Percentiles rank a stretch among this genome's conserved stretches.
Evolutionary conservation across 2,888 invertebrate genomes (phyloP).

Genomic region (Panzeria rudis): DNA sequence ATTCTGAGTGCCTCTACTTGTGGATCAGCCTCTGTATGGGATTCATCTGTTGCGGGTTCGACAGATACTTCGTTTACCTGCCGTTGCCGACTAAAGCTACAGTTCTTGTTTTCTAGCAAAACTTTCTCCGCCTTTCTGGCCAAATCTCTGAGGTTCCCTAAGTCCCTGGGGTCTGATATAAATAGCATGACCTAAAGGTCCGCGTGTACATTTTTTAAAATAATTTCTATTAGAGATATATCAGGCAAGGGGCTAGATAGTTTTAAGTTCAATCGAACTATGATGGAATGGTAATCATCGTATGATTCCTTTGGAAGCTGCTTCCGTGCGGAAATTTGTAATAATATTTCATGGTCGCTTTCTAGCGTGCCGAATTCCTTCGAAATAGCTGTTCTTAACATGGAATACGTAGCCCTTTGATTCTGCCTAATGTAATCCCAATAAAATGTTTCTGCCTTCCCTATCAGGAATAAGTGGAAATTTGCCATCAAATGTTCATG

Average conservation of each 20-base stretch:
- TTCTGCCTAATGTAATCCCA: neutral
- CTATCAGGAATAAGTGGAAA: conserved; percentile 1
- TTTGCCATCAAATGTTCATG: neutral
- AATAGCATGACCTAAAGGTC: conserved; percentile 35
- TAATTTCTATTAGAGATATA: conserved; percentile 5
- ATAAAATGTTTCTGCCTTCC: conserved; percentile 11
- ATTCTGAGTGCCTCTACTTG: conserved; percentile 40
- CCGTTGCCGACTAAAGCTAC: neutral
- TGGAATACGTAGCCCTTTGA: too few relatives aligned
- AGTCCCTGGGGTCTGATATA: conserved; percentile 5
- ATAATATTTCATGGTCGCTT: conserved; percentile 25
- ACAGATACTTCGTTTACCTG: conserved; percentile 21
- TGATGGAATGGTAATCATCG: conserved; percentile 2
- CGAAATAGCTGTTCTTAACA: neutral
- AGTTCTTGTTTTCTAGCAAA: neutral
- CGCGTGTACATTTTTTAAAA: conserved; percentile 1
- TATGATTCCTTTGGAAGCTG: conserved; percentile 21
- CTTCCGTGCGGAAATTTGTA: conserved; percentile 5
- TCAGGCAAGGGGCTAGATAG: neutral
- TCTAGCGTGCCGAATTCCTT: neutral
- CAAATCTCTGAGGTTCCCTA: neutral
- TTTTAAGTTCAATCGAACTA: neutral
- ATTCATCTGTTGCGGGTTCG: neutral
- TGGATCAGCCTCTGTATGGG: conserved; percentile 1
- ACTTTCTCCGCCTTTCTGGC: conserved; percentile 27